Conservation (phyloP, 2,888 invertebrate genomes). For the Phymatocera aterrima region DNA sequence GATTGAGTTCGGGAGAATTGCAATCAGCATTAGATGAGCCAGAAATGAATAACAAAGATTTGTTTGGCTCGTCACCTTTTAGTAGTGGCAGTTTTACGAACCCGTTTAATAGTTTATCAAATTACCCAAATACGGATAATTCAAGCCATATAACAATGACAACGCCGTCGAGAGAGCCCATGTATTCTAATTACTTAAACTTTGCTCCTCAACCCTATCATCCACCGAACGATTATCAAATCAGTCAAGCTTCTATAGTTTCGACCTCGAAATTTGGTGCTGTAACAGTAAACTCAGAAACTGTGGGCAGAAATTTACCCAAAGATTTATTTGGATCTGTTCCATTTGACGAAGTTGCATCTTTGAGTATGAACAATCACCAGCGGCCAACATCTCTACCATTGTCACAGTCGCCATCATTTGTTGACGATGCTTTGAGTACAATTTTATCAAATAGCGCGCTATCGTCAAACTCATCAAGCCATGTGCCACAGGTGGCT, state of each 20-base stretch:
- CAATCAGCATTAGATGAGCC: slow-evolving; percentile 40
- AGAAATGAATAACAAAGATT: slow-evolving; percentile 62
- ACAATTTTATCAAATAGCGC: slow-evolving; percentile 57
- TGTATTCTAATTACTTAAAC: slow-evolving; percentile 49
- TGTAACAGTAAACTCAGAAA: slow-evolving; percentile 67
- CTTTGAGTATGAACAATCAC: slow-evolving; percentile 59
- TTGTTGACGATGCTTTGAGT: slow-evolving; percentile 60
- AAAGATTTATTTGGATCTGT: slow-evolving; percentile 72
- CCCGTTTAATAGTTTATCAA: slow-evolving; percentile 63
- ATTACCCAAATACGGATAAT: slow-evolving; percentile 43
- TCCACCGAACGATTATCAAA: slow-evolving; percentile 42
- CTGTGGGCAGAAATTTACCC: slow-evolving; percentile 45
- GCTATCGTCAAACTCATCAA: slow-evolving; percentile 49
- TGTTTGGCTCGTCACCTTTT: slow-evolving; percentile 73
- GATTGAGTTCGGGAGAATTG: background rate
- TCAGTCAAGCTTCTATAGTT: slow-evolving; percentile 3
- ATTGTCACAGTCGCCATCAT: slow-evolving; percentile 64
- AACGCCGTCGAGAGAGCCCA: slow-evolving; percentile 47
- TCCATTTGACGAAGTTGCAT: slow-evolving; percentile 70
- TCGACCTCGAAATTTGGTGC: slow-evolving; percentile 64
- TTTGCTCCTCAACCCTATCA: slow-evolving; percentile 46
- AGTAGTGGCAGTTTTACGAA: slow-evolving; percentile 67
- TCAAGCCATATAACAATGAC: slow-evolving; percentile 15
- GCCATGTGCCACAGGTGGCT: slow-evolving; percentile 46
- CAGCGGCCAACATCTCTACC: slow-evolving; percentile 68